Evolutionary conservation across 2,113 vertebrate genomes (phyloP), one percentile per base, ranked within the genome.

Genomic region (Zosterops lateralis): DNA sequence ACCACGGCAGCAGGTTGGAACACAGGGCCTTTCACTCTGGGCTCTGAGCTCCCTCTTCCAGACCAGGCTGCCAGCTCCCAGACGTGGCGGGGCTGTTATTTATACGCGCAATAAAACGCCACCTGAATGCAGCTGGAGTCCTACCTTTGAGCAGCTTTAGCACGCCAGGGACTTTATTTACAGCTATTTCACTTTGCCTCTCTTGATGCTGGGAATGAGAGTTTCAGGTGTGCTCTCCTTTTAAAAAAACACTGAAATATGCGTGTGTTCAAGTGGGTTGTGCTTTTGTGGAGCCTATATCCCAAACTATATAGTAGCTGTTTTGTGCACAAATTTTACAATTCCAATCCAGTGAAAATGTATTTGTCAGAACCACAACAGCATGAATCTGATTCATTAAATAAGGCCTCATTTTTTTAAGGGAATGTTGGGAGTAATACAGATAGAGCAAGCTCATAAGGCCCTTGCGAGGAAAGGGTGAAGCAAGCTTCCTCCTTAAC

Each of bases 151-250:
- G 92, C 72, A 80, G 45, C 6, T 2, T 47, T 90, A 92, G 71
- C 61, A 36, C 0, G 1, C 79, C 40, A 20, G n/a, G 86, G 95
- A 64, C 29, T 86, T 86, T 40, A 83, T 93, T 95, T 85, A 87
- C 82, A 53, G 79, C 85, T 82, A 14, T 77, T 95, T 95, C 72
- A 53, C 76, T 94, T 90, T 78, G 68, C 79, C 75, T 86, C 32
- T 95, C 70, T 73, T 73, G 71, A 51, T 61, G 62, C 60, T 51
- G 53, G 56, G 47, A 95, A 93, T 82, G 73, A 82, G 70, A 85
- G 58, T 91, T 95, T 95, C 91, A 95, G 94, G 91, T 91, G 62
- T 89, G 74, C 81, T 89, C 13, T 34, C 21, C 13, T 93, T 91
- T 40, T 28, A 90, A 84, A 84, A 93, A 79, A 51, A 1, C 62